phyloP scores from a whole-genome alignment of 2,797 vertebrate genomes.

The Xenentodon cancila region DNA sequence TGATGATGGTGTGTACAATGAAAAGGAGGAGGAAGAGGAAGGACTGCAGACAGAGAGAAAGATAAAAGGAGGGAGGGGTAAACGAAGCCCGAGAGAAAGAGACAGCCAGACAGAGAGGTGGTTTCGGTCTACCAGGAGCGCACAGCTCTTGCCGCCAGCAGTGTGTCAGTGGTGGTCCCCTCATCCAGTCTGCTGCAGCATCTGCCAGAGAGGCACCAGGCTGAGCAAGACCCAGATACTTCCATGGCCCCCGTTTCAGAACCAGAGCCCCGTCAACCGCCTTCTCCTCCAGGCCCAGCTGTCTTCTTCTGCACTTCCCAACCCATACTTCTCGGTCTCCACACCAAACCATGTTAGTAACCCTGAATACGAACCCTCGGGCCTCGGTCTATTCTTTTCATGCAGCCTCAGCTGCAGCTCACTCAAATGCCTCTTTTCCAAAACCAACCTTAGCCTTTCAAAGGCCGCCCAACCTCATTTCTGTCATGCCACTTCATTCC shows the following conservation, averaged over 20 bases:
- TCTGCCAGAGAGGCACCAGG: constrained; percentile 84
- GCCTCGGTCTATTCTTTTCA: constrained; percentile 49
- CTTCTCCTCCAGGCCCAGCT: constrained; percentile 68
- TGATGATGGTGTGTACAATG: constrained; percentile 43
- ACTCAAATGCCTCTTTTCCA: constrained; percentile 32
- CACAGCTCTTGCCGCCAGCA: constrained; percentile 73
- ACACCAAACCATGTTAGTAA: constrained; percentile 57
- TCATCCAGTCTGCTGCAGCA: constrained; percentile 87
- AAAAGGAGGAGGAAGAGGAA: constrained; percentile 50
- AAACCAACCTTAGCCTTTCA: constrained; percentile 28
- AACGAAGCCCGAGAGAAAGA: constrained; percentile 44
- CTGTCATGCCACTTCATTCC: constrained; percentile 17
- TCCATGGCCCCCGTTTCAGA: constrained; percentile 53
- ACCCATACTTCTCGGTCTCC: constrained; percentile 52
- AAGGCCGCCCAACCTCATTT: constrained; percentile 12
- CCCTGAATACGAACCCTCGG: constrained; percentile 51
- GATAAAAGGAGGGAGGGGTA: constrained; percentile 39
- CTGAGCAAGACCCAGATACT: constrained; percentile 69
- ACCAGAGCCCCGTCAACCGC: constrained; percentile 60
- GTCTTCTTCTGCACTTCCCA: constrained; percentile 47
- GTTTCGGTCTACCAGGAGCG: constrained; percentile 72
- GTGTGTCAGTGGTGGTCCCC: constrained; percentile 82
- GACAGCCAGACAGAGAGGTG: constrained; percentile 71
- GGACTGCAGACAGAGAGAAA: constrained; percentile 48
- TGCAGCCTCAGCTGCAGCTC: constrained; percentile 31